Conservation (phyloP, 2,888 invertebrate species). For the Gymnocheta viridis region DNA sequence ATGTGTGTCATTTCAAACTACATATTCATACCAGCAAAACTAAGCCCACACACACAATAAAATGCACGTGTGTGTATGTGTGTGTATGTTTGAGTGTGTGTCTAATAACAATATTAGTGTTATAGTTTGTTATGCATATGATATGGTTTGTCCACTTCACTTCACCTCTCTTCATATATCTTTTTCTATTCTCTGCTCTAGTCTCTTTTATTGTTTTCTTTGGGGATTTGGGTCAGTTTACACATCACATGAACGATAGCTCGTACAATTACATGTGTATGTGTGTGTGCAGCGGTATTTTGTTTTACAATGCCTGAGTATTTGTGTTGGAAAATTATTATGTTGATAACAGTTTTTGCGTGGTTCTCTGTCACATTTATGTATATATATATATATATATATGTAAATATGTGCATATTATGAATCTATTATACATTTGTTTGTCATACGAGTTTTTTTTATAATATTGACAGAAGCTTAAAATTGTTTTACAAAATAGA, state of each 20-base stretch:
- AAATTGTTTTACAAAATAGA: slow-evolving; percentile 46
- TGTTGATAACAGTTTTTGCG: slow-evolving; percentile 26
- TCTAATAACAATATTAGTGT: slow-evolving; percentile 44
- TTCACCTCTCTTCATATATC: slow-evolving; percentile 3
- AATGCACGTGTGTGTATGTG: not conserved
- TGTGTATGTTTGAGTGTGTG: not conserved
- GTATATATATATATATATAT: not conserved
- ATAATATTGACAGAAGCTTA: slow-evolving; percentile 53
- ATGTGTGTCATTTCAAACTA: slow-evolving; percentile 50
- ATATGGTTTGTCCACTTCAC: slow-evolving; percentile 27
- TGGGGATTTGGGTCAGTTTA: slow-evolving; percentile 69
- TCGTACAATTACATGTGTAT: not conserved
- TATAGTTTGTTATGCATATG: slow-evolving; percentile 50
- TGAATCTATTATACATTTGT: slow-evolving; percentile 39
- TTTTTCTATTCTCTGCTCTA: not conserved
- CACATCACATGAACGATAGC: slow-evolving; percentile 5
- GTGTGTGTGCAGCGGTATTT: not conserved
- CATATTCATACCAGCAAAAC: not conserved
- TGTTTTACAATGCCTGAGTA: not conserved
- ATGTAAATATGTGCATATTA: not conserved
- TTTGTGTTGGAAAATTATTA: slow-evolving; percentile 7
- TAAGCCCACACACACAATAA: slow-evolving; percentile 8
- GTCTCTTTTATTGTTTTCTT: slow-evolving; percentile 59
- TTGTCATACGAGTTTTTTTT: slow-evolving; percentile 44
- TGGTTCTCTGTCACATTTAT: not conserved